These are phyloP conservation scores for Oreochromis niloticus DNA, from an alignment of 2,113 vertebrate genomes.

Conservation along the genomic window DNA sequence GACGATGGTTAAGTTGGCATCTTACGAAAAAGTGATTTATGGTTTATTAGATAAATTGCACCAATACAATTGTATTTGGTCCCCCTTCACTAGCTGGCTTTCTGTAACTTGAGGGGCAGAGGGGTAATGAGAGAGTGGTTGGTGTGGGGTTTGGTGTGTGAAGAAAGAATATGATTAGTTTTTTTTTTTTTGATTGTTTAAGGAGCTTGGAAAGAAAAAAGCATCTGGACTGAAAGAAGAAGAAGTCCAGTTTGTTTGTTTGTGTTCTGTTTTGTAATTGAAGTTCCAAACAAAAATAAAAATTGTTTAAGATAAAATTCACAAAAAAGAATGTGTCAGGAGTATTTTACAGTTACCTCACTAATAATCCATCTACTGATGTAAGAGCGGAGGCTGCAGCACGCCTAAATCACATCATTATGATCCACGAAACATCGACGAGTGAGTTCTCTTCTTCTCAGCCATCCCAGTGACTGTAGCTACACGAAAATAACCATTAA, in stretches of 20 bases:
- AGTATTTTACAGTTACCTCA: background rate
- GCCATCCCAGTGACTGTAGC: background rate
- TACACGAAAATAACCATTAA: background rate
- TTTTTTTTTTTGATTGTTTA: background rate
- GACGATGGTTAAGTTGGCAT: accelerated
- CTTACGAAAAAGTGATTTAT: accelerated
- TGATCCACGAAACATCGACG: accelerated
- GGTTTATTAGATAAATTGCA: background rate
- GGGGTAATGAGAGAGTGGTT: background rate
- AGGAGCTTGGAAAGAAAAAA: background rate
- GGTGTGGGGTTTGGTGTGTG: no score
- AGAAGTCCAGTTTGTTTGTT: background rate
- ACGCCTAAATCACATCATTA: accelerated
- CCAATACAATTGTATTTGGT: background rate
- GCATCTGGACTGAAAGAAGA: background rate
- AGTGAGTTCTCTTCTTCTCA: background rate
- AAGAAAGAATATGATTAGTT: no score
- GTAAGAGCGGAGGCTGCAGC: background rate
- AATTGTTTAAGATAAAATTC: background rate
- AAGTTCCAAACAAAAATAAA: background rate
- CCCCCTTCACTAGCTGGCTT: background rate
- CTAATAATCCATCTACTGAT: background rate
- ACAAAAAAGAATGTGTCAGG: background rate
- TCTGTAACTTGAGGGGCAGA: background rate
- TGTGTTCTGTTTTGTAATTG: background rate